Base-by-base conservation (phyloP, 2,888 invertebrate species). In the Eupithecia pulchellata region DNA sequence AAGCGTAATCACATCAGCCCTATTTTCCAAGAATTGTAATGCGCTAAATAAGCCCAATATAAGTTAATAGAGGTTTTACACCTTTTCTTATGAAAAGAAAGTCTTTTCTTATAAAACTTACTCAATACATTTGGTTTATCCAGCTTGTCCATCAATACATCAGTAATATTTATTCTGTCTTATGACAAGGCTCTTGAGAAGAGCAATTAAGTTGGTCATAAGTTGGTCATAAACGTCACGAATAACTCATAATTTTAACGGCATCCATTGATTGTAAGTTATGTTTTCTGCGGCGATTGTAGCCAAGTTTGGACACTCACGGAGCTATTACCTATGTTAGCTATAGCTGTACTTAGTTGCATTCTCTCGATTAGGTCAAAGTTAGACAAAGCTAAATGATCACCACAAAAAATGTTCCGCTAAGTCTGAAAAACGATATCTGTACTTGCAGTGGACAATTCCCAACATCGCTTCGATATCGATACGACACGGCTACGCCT, bases 261-360 rank as follows among this genome's bases (percentile, higher is more conserved):
- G 60, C 69, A 39, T 29, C 67, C 52, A 71, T 72, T 74, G 72
- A 73, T 73, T 65, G 36, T 64, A 67, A n/a, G 69, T 63, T 34
- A 64, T 42, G 39, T 58, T 29, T 75, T 72, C 69, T 61, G 58
- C 66, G 64, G 69, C 68, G 60, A 70, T 70, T n/a, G 34, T 61
- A 39, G 63, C 69, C 64, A 34, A 68, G 65, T 73, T 75, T 72
- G 71, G 73, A 73, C 71, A 68, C 69, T 58, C 76, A 75, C 68
- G 77, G 42, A 64, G 64, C 34, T 36, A 70, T 72, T 75, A 14
- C 13, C 60, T n/a, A 29, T 60, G 20, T 34, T 25, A 34, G 27
- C 17, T 57, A 57, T 57, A 52, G 20, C 25, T 52, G 47, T 27
- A 4, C 27, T 14, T 27, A 17, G 55, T 27, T 27, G 57, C 29